Evolutionary conservation across 2,113 vertebrate species (phyloP).

Genomic region (Sclerurus mexicanus): DNA sequence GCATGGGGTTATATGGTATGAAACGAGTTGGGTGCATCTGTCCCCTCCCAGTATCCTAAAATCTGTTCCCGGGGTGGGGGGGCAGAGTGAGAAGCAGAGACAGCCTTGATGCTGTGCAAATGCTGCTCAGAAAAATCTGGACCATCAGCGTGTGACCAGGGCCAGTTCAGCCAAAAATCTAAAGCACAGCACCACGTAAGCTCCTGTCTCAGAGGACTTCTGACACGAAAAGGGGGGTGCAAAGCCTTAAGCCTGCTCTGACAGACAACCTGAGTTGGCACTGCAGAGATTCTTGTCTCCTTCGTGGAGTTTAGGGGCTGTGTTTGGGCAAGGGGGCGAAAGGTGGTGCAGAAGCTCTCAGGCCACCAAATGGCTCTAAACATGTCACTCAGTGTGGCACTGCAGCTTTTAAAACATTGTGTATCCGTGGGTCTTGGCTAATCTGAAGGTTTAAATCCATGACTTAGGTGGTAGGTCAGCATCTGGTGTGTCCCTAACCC

Average conservation of each 20-base stretch:
- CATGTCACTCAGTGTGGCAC: neutral
- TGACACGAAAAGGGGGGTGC: neutral
- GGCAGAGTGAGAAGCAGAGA: neutral
- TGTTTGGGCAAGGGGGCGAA: neutral
- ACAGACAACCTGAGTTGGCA: neutral
- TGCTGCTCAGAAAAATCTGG: neutral
- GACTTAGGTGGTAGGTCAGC: neutral
- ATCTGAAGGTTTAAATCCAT: neutral
- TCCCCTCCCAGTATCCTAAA: neutral
- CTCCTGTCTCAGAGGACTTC: neutral
- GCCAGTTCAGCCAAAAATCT: neutral
- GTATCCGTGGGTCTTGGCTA: neutral
- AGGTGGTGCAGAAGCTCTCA: neutral
- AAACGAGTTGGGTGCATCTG: neutral
- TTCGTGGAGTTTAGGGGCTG: neutral
- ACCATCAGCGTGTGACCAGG: neutral
- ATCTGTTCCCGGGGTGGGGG: neutral
- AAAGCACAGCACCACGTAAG: neutral
- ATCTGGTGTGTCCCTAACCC: neutral
- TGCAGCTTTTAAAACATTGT: neutral
- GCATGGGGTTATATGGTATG: neutral
- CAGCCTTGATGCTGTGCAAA: neutral
- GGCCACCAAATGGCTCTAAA: neutral
- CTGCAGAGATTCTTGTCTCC: neutral
- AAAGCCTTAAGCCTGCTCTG: neutral